Conservation (phyloP, 92 coral and sea anemone species). For the Meandrina meandrites region DNA sequence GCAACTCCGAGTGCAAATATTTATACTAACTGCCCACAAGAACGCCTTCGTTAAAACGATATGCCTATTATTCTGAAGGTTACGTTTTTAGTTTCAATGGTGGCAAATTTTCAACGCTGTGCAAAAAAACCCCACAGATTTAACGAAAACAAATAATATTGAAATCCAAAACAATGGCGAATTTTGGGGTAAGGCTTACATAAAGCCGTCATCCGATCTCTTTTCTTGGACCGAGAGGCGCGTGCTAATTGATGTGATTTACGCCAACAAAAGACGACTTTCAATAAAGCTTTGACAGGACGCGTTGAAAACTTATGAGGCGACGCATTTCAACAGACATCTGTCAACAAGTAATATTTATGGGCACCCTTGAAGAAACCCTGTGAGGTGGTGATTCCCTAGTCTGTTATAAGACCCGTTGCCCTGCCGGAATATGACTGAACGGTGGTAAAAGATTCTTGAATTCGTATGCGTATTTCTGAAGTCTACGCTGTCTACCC, state of each 20-base stretch:
- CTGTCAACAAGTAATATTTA: conserved; percentile 26
- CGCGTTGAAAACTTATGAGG: conserved; percentile 21
- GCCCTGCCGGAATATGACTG: background rate
- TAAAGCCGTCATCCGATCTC: background rate
- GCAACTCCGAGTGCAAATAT: conserved; percentile 12
- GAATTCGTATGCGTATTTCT: background rate
- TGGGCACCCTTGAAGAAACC: background rate
- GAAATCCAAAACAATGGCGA: background rate
- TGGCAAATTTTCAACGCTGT: background rate
- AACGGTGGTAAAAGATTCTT: background rate
- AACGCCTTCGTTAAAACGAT: conserved; percentile 7
- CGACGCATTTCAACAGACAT: conserved; percentile 23
- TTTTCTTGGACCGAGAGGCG: background rate
- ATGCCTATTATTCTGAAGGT: background rate
- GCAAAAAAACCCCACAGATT: background rate
- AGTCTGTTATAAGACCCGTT: background rate
- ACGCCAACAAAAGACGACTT: conserved; percentile 33
- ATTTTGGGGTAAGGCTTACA: background rate
- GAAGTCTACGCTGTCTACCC: background rate
- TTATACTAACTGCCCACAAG: background rate
- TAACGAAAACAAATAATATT: background rate
- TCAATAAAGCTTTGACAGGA: conserved; percentile 25
- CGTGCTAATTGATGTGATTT: conserved; percentile 38
- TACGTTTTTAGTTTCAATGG: background rate
- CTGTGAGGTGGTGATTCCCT: conserved; percentile 30